Evolutionary conservation across 1,140 invertebrate genomes (phyloP).

Genomic region (Apis dorsata): DNA sequence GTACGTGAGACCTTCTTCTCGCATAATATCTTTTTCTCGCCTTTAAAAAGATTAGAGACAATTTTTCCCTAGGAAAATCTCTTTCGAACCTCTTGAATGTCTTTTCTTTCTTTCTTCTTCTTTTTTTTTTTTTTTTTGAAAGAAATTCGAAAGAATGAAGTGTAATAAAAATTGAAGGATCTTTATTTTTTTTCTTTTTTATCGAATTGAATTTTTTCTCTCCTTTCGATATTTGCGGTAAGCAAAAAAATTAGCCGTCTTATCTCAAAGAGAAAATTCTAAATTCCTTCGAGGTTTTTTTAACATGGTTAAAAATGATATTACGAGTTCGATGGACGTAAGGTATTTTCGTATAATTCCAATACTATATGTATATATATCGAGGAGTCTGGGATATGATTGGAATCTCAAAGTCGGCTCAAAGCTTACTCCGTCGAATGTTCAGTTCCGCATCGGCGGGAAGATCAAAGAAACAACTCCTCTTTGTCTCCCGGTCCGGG

Average conservation of each 20-base stretch:
- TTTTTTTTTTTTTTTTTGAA: too few relatives aligned
- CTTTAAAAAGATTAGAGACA: conserved; percentile 48
- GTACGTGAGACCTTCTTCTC: conserved; percentile 56
- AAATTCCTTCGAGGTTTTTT: too few relatives aligned
- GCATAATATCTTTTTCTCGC: conserved; percentile 41
- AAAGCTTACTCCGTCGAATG: conserved; percentile 32
- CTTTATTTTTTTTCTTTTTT: too few relatives aligned
- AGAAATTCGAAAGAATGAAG: too few relatives aligned
- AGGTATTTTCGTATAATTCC: not conserved
- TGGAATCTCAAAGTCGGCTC: conserved; percentile 17
- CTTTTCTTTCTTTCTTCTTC: too few relatives aligned
- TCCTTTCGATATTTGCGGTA: too few relatives aligned
- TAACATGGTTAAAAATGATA: not conserved
- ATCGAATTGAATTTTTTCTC: too few relatives aligned
- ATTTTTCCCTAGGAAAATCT: too few relatives aligned
- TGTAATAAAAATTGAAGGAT: too few relatives aligned
- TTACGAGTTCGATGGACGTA: not conserved
- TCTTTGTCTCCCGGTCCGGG: conserved; percentile 27
- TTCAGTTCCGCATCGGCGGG: conserved; percentile 13
- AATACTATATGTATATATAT: not conserved
- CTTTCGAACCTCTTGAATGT: too few relatives aligned
- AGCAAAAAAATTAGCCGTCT: too few relatives aligned
- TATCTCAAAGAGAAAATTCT: too few relatives aligned
- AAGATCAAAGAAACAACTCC: conserved; percentile 45
- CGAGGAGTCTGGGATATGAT: conserved; percentile 18